Evolutionary conservation across 2,888 invertebrate species (phyloP), one percentile per base, ranked within the genome.

Genomic region (Argyresthia goedartella): DNA sequence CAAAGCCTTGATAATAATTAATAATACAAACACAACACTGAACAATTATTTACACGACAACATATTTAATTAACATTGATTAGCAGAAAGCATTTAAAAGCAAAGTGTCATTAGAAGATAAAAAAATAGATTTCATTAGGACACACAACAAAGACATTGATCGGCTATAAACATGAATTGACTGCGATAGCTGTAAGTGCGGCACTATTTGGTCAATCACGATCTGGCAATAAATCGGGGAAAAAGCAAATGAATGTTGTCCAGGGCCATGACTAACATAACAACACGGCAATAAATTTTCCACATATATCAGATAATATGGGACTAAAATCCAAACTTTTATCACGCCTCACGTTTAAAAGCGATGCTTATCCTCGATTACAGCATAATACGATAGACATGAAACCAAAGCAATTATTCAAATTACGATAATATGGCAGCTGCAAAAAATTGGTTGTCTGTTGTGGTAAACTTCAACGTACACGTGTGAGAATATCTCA

Each of bases 401-500:
- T 39, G 39, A 11, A n/a, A 39, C 39, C n/a, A n/a, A 11, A 39
- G 39, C 8, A 39, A 39, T n/a, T 39, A 39, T 8, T 39, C 2
- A 39, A 39, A 3, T 9, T 39, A 8, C 10, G 39, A 39, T 25
- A 39, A 9, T 39, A 39, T 39, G 39, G 3, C n/a, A 39, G n/a
- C 4, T n/a, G n/a, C 9, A 39, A n/a, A 39, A 39, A 39, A 39
- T 36, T 39, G 9, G 3, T 39, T 39, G n/a, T 39, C 9, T 9
- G 3, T 39, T 11, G 9, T 9, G 3, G n/a, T 39, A 11, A 39
- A n/a, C n/a, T 39, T 9, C 1, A 9, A 39, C 3, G 39, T 39
- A 39, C n/a, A 39, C 71, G 78, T 73, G 76, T 81, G 81, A 73
- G 79, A 81, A 76, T 71, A 73, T 76, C 66, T 64, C 67, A 70